phyloP scores from a whole-genome alignment of 2,113 vertebrate species.

The Thoracochromis brauschi region DNA sequence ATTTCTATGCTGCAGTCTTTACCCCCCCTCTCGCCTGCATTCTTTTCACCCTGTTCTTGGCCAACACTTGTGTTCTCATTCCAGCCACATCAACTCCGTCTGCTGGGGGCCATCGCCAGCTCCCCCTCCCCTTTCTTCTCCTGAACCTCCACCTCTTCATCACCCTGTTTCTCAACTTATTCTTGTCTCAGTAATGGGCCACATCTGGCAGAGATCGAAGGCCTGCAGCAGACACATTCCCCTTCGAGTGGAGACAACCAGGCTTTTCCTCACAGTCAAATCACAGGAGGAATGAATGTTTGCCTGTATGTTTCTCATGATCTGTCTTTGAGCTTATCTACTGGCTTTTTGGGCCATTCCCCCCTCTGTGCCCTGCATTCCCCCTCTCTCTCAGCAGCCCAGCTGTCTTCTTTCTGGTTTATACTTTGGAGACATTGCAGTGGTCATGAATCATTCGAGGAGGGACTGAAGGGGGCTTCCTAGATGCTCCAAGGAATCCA shows the following conservation, averaged over 20 bases:
- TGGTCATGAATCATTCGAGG: not conserved
- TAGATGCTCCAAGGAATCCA: not conserved
- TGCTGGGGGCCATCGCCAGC: conserved; percentile 67
- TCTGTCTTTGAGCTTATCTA: not conserved
- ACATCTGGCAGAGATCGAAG: conserved; percentile 67
- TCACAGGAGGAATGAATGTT: not conserved
- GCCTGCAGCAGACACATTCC: not conserved
- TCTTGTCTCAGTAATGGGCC: conserved; percentile 40
- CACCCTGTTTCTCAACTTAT: conserved; percentile 34
- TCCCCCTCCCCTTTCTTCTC: not conserved
- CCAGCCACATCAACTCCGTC: conserved; percentile 59
- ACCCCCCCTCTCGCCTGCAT: not conserved
- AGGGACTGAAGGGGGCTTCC: not conserved
- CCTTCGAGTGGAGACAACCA: not conserved
- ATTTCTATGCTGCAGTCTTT: not conserved
- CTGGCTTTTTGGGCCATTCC: not conserved
- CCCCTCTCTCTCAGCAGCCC: not conserved
- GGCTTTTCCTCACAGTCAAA: not conserved
- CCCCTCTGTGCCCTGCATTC: not conserved
- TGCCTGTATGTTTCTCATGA: conserved; percentile 24
- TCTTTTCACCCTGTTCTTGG: conserved; percentile 38
- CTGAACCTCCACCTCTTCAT: not conserved
- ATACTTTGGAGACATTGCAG: not conserved
- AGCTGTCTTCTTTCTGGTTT: not conserved
- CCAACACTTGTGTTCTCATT: conserved; percentile 47